A percentile compares a stretch with the other conserved stretches of the same genome.
These are phyloP conservation scores for Myripristis murdjan DNA, from an alignment of 2,797 vertebrate genomes.

Conservation along the genomic window DNA sequence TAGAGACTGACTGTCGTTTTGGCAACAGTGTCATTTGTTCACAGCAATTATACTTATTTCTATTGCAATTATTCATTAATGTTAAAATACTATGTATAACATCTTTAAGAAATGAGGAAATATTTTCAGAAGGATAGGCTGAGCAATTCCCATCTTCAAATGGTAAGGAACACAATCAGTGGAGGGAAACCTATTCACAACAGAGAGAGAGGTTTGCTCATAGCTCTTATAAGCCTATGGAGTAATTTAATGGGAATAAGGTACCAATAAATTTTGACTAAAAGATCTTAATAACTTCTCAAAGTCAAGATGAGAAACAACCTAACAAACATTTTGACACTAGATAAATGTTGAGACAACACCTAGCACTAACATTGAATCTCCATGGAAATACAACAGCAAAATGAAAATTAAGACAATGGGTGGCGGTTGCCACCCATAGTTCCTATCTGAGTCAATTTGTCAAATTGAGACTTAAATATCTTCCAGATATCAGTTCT, in stretches of 20 bases:
- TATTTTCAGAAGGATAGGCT: no score
- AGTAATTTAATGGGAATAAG: neutral
- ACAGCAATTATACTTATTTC: no score
- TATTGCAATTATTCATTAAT: no score
- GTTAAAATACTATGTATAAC: no score
- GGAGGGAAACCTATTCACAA: no score
- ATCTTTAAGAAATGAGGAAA: no score
- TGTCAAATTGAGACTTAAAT: slow-evolving; percentile 5
- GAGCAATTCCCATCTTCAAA: no score
- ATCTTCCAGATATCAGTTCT: no score
- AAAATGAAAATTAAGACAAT: slow-evolving; percentile 38
- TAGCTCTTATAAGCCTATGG: neutral
- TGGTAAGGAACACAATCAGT: no score
- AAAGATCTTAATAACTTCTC: neutral
- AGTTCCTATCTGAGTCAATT: slow-evolving; percentile 26
- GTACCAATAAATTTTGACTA: neutral
- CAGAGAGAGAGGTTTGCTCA: no score
- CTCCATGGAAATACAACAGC: slow-evolving; percentile 32
- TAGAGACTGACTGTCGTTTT: no score
- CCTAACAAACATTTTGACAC: slow-evolving; percentile 31
- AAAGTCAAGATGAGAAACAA: slow-evolving; percentile 6
- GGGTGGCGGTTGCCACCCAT: slow-evolving; percentile 37
- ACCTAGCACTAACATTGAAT: slow-evolving; percentile 30
- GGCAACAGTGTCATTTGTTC: no score
- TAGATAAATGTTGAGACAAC: slow-evolving; percentile 35